Conservation (phyloP, 2,797 vertebrate species). For the Anabas testudineus region DNA sequence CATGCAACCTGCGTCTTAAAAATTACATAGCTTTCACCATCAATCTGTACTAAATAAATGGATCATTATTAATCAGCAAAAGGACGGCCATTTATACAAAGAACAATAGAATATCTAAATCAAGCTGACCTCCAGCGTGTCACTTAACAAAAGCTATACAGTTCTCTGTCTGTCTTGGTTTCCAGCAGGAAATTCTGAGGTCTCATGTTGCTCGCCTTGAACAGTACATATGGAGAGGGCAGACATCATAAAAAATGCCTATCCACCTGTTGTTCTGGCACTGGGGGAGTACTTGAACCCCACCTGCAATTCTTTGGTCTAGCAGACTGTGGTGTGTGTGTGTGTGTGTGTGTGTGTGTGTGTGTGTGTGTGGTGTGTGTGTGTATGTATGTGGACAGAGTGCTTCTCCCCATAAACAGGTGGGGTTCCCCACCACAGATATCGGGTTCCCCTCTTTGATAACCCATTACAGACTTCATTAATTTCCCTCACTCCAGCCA, state of each 20-base stretch:
- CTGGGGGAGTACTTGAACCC: conserved; percentile 77
- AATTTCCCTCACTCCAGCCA: conserved; percentile 77
- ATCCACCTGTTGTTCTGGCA: conserved; percentile 85
- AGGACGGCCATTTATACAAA: not conserved
- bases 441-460: conserved; percentile 85
- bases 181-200: conserved; percentile 71
- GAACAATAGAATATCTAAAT: conserved; percentile 28
- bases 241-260: conserved; percentile 84
- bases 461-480: conserved; percentile 83
- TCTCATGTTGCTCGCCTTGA: conserved; percentile 82
- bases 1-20: not conserved
- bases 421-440: conserved; percentile 79
- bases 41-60: not conserved
- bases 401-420: conserved; percentile 80
- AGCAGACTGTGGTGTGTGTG: conserved; percentile 53
- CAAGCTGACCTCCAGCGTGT: conserved; percentile 26
- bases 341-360: conserved; percentile 22
- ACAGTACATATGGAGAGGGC: conserved; percentile 72
- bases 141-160: conserved; percentile 36
- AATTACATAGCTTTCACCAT: not conserved
- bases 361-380: conserved; percentile 10
- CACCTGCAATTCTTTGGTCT: conserved; percentile 83
- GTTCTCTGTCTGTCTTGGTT: conserved; percentile 57
- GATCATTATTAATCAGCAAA: not conserved
- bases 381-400: conserved; percentile 33